Conservation (phyloP, 37 sponge, comb jelly and placozoan genomes). For the Cliona cf. orientalis region DNA sequence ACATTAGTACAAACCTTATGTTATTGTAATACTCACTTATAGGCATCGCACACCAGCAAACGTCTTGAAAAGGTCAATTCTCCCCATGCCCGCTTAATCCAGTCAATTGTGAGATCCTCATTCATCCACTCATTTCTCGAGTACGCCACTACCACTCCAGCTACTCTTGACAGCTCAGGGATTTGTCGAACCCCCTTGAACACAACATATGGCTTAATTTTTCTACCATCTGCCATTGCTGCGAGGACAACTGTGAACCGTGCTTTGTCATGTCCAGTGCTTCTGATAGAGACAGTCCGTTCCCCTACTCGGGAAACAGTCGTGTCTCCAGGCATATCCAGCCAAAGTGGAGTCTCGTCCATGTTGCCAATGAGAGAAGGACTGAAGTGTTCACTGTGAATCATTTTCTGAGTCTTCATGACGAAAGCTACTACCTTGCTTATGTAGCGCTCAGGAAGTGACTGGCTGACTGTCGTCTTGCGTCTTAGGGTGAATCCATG, state of each 20-base stretch:
- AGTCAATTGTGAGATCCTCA: constrained; percentile 56
- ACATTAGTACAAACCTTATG: no score
- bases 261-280: constrained; percentile 73
- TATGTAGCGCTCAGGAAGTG: neutral
- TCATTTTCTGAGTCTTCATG: no score
- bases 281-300: constrained; percentile 45
- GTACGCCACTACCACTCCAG: no score
- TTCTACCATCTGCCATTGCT: constrained; percentile 63
- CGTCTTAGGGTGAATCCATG: neutral
- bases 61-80: constrained; percentile 32
- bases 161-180: constrained; percentile 38
- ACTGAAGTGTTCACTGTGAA: neutral
- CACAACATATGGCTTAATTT: constrained; percentile 56
- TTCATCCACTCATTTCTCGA: no score
- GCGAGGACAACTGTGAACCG: constrained; percentile 59
- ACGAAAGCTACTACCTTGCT: neutral
- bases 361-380: constrained; percentile 17
- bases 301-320: constrained; percentile 54
- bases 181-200: constrained; percentile 63
- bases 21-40: no score
- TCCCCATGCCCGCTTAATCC: constrained; percentile 51
- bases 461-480: neutral
- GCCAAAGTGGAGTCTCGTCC: constrained; percentile 76
- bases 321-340: constrained; percentile 65
- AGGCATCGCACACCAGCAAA: constrained; percentile 68